phyloP scores from a whole-genome alignment of 2,113 vertebrate genomes.

The Gambusia affinis region DNA sequence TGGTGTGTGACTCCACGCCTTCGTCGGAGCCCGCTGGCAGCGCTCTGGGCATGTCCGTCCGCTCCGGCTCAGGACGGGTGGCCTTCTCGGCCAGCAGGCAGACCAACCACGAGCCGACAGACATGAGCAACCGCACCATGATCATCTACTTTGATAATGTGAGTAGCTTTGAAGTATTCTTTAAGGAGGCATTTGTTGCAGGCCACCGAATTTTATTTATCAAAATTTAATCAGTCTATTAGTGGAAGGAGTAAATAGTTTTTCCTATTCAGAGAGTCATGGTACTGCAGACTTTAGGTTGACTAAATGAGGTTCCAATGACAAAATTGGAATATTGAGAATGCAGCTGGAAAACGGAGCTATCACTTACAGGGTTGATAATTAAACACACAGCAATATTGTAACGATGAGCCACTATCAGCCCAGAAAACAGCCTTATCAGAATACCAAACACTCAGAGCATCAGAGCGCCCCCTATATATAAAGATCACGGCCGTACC shows the following conservation, averaged over 20 bases:
- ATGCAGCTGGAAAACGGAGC: neutral
- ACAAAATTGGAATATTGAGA: neutral
- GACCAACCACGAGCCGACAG: constrained; percentile 84
- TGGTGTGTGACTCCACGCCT: constrained; percentile 85
- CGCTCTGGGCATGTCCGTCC: constrained; percentile 82
- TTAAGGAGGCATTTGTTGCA: neutral
- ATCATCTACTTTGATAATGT: constrained; percentile 86
- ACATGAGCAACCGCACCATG: constrained; percentile 86
- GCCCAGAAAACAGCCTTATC: neutral
- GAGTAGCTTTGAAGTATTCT: constrained; percentile 29
- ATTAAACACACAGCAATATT: no score
- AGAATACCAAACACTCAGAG: neutral
- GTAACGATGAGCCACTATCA: neutral
- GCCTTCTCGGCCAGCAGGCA: constrained; percentile 83
- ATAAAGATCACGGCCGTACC: no score
- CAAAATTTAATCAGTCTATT: no score
- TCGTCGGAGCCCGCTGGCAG: constrained; percentile 78
- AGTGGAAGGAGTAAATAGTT: no score
- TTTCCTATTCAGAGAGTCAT: no score
- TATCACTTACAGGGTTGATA: neutral
- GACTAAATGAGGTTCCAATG: no score
- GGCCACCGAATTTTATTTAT: no score
- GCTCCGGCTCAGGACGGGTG: constrained; percentile 79
- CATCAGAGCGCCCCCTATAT: no score
- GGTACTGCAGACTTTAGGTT: no score